Percentiles rank a stretch among this genome's conserved stretches.
phyloP scores from a whole-genome alignment of 2,797 vertebrate genomes.

The Poecile montanus region DNA sequence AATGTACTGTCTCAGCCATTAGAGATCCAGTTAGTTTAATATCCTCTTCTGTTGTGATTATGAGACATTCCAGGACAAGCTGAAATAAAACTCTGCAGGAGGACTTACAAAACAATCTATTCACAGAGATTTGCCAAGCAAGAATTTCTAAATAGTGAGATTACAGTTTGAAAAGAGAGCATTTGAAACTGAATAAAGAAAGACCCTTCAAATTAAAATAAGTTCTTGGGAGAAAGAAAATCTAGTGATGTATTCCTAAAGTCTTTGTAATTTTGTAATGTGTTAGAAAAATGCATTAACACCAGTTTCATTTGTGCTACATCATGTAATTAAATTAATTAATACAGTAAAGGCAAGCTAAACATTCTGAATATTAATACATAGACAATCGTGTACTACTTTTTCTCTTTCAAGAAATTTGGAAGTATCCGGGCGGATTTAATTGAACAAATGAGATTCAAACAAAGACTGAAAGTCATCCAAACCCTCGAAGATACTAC shows the following conservation, averaged over 20 bases:
- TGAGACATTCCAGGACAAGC: neutral
- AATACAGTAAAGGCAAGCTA: neutral
- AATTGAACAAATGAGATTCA: constrained; percentile 99
- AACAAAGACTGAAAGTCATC: constrained; percentile 95
- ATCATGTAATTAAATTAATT: neutral
- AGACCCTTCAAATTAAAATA: neutral
- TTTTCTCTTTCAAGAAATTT: constrained; percentile 86
- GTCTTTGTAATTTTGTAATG: neutral
- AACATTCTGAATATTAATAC: neutral
- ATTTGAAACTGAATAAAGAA: neutral
- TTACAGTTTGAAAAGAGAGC: neutral
- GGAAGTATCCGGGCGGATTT: constrained; percentile 93
- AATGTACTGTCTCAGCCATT: neutral
- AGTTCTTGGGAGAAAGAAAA: neutral
- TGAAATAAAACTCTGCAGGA: neutral
- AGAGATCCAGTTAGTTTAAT: neutral
- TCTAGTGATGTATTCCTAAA: neutral
- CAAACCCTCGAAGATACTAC: constrained; percentile 98
- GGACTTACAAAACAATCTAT: neutral
- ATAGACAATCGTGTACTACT: neutral
- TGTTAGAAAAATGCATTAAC: neutral
- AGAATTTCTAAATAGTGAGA: neutral
- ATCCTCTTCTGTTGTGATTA: neutral
- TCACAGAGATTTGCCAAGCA: neutral
- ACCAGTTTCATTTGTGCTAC: neutral